These are phyloP conservation scores for Drosophila kikkawai DNA, from an alignment of 1,140 invertebrate genomes.

Conservation along the genomic window DNA sequence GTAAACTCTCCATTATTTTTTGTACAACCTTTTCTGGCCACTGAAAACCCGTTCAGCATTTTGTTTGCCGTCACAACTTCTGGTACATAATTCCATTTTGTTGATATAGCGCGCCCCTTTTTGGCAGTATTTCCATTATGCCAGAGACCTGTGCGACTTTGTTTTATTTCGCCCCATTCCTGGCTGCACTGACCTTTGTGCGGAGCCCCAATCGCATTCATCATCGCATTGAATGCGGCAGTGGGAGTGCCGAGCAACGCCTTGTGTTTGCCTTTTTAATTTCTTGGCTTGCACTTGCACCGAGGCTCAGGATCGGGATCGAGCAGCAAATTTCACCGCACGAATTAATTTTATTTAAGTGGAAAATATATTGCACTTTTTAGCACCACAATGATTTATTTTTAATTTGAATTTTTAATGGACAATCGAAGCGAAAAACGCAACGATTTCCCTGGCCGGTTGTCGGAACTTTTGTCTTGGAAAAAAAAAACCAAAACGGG, in stretches of 20 bases:
- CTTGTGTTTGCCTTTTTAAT: conserved; percentile 72
- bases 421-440: conserved; percentile 24
- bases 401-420: conserved; percentile 39
- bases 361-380: conserved; percentile 23
- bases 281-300: conserved; percentile 23
- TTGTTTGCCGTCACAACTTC: conserved; percentile 23
- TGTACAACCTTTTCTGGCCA: not conserved
- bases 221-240: conserved; percentile 62
- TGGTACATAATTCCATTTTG: conserved; percentile 43
- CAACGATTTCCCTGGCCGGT: conserved; percentile 42
- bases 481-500: conserved; percentile 30
- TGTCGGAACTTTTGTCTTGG: conserved; percentile 33
- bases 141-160: conserved; percentile 52
- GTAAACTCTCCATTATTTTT: not conserved
- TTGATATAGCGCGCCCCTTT: conserved; percentile 31
- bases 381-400: conserved; percentile 21
- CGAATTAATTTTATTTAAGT: conserved; percentile 5
- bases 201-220: conserved; percentile 57
- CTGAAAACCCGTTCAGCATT: not conserved
- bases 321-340: conserved; percentile 32
- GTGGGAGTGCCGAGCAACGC: conserved; percentile 67
- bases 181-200: conserved; percentile 67
- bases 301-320: conserved; percentile 2
- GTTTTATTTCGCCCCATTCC: conserved; percentile 50
- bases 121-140: conserved; percentile 38